Conservation (phyloP, 2,797 vertebrate genomes). For the Lagodon rhomboides region DNA sequence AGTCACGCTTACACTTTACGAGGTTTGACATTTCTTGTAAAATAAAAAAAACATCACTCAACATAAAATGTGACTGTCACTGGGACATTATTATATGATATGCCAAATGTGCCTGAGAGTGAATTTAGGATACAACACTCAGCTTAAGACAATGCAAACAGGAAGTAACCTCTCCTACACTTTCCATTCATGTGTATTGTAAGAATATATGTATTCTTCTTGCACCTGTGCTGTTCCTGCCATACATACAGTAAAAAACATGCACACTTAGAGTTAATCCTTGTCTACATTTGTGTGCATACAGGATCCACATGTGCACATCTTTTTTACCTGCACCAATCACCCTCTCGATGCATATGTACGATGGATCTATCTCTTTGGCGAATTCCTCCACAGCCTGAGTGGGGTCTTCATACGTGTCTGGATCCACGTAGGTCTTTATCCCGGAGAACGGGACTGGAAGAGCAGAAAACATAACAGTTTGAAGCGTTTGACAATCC, state of each 20-base stretch:
- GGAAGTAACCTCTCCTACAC: not conserved
- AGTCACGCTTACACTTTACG: constrained; percentile 47
- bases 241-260: not conserved
- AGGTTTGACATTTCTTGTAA: constrained; percentile 49
- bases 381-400: constrained; percentile 97
- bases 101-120: not conserved
- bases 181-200: not conserved
- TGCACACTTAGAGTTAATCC: not conserved
- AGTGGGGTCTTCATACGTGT: constrained; percentile 96
- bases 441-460: constrained; percentile 93
- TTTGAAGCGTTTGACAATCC: not conserved
- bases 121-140: constrained; percentile 4
- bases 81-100: constrained; percentile 16
- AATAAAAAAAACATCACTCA: constrained; percentile 47
- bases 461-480: constrained; percentile 38
- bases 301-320: not conserved
- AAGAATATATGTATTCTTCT: not conserved
- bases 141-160: not conserved
- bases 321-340: constrained; percentile 92
- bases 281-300: not conserved
- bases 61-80: constrained; percentile 34
- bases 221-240: not conserved
- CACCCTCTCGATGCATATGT: constrained; percentile 97
- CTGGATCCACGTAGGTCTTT: constrained; percentile 98
- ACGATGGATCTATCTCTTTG: constrained; percentile 96